Evolutionary conservation across 2,888 invertebrate species (phyloP).

Genomic region (Eupithecia subumbrata): DNA sequence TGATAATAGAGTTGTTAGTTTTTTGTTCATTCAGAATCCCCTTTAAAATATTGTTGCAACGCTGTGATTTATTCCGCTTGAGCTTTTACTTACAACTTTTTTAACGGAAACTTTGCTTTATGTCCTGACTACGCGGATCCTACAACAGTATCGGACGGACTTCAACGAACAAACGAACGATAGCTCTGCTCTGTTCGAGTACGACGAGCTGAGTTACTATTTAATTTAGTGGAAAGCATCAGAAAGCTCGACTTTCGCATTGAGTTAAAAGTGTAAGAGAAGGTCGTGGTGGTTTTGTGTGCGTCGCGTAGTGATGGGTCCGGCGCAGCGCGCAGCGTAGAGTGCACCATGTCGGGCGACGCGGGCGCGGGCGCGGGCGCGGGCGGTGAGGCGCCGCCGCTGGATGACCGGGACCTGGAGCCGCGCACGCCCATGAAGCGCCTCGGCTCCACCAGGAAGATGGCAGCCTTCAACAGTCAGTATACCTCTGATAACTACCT

Average conservation of each 20-base stretch:
- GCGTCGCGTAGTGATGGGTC: neutral
- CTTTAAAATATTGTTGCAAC: neutral
- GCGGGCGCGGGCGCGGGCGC: constrained; percentile 75
- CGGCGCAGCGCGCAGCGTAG: neutral
- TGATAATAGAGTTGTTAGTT: neutral
- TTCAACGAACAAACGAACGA: neutral
- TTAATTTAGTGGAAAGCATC: neutral
- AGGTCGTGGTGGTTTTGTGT: neutral
- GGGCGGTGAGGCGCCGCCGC: constrained; percentile 92
- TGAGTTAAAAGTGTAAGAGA: neutral
- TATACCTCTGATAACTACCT: constrained; percentile 56
- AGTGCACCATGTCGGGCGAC: neutral
- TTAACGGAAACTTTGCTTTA: neutral
- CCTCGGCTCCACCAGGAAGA: constrained; percentile 91
- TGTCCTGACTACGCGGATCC: neutral
- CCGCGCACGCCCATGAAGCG: constrained; percentile 91
- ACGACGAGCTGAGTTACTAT: neutral
- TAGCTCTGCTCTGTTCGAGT: neutral
- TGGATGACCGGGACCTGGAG: constrained; percentile 91
- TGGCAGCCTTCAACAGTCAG: constrained; percentile 91
- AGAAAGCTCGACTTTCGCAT: neutral
- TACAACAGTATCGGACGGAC: neutral
- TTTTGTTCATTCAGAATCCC: neutral
- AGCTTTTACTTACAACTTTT: neutral
- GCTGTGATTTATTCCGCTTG: neutral